These are phyloP conservation scores for Synanceia verrucosa DNA, from an alignment of 2,797 vertebrate species.

Conservation along the genomic window DNA sequence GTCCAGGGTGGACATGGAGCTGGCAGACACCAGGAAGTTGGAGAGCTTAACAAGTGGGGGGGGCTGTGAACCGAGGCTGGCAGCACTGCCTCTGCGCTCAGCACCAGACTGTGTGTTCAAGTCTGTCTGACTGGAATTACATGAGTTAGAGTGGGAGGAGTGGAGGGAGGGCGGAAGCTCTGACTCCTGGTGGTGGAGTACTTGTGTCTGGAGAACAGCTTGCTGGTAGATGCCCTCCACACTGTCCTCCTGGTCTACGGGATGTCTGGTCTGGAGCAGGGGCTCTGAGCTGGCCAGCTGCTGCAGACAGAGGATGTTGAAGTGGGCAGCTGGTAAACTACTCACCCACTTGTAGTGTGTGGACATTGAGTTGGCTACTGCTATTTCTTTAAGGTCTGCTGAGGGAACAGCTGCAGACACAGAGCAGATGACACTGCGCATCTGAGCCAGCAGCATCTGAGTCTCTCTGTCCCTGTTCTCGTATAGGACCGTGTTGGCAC, in stretches of 20 bases:
- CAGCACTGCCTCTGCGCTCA: constrained; percentile 25
- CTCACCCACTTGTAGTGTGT: constrained; percentile 81
- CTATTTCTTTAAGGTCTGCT: constrained; percentile 68
- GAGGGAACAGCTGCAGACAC: constrained; percentile 76
- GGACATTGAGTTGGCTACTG: constrained; percentile 55
- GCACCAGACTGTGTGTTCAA: constrained; percentile 33
- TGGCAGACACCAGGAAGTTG: constrained; percentile 76
- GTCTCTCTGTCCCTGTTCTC: constrained; percentile 97
- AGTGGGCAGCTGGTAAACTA: constrained; percentile 79
- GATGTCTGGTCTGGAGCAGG: constrained; percentile 55
- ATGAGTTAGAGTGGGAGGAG: constrained; percentile 71
- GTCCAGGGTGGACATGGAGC: constrained; percentile 74
- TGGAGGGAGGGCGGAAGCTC: constrained; percentile 66
- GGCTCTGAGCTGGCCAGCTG: constrained; percentile 78
- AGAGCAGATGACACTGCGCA: constrained; percentile 83
- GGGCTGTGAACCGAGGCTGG: not conserved
- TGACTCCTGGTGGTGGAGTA: constrained; percentile 80
- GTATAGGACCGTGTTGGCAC: constrained; percentile 95
- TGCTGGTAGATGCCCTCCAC: constrained; percentile 55
- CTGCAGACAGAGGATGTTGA: constrained; percentile 82
- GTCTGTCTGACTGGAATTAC: constrained; percentile 69
- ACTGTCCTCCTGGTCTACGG: constrained; percentile 47
- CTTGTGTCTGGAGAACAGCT: constrained; percentile 70
- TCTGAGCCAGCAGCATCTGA: constrained; percentile 86
- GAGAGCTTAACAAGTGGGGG: constrained; percentile 77